Base-by-base conservation (phyloP, 2,888 invertebrate species). In the Polietes domitor region DNA sequence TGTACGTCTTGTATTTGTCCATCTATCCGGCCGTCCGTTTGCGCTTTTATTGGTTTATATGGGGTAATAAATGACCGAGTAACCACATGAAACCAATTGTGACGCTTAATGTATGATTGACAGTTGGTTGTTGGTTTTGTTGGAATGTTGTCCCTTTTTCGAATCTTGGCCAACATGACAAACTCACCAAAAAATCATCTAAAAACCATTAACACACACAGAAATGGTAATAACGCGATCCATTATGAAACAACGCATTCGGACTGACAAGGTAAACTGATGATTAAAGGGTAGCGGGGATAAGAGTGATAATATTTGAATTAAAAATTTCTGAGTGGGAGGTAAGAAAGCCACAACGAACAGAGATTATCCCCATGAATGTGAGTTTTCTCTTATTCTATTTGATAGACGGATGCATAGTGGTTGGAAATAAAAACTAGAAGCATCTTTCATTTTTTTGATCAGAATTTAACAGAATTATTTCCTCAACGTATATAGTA, bases 131-230 rank as follows among this genome's bases (percentile, higher is more conserved):
- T 37, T n/a, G 2, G 41, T 41, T 12, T 41, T 12, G 4, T 2
- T 47, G n/a, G n/a, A n/a, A 15, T 12, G 6, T 12, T 47, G 47
- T 2, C 15, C 47, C 32, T 41, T 47, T n/a, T 47, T 47, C n/a
- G 47, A 4, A 47, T 32, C 9, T 47, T 47, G 47, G 47, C n/a
- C 47, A 47, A n/a, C n/a, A 47, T 47, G 47, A n/a, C 47, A 41
- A 55, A 78, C 68, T 32, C 19, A 74, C 72, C 65, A 43, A 79
- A 72, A 78, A 82, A 83, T 77, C 68, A 80, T 83, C 70, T 70
- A 83, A 83, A 79, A 83, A 37, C 73, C 76, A 83, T 83, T 83
- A 83, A n/a, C 58, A 26, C 58, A 26, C 2, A 26, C 7, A 5
- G 21, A 58, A 58, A 58, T 58, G 26, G 1, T 58, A 58, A 58